Base-by-base conservation (phyloP, 2,888 invertebrate species). In the Agriopis aurantiaria region DNA sequence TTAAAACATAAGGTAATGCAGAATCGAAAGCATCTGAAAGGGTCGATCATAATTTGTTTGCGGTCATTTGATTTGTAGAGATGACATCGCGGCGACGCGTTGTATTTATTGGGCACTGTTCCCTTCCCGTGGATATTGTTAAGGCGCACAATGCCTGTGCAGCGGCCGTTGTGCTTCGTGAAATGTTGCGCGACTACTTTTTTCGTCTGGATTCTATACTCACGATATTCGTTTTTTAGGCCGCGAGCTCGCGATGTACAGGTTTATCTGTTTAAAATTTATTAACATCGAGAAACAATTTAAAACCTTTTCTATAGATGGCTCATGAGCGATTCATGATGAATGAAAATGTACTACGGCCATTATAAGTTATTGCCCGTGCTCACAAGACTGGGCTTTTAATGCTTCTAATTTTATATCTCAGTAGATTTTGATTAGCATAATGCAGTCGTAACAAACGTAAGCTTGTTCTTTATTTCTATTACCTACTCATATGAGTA, bases 131-230 rank as follows among this genome's bases (percentile, higher is more conserved):
- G 90, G 89, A 91, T 92, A 93, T 93, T 93, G 93, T 92, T 91
- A 90, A 87, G 89, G 90, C 90, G 86, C 93, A 93, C 93, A 94
- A 94, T 91, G 88, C 88, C 85, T 89, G 90, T 90, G 91, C 92
- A 91, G 85, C 91, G 89, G 93, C 93, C 93, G 92, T 89, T 91
- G 94, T 88, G 93, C 93, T 91, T 91, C 90, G 91, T 92, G 93
- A 93, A 93, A 94, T 94, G 94, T 94, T 93, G 94, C 91, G 85
- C 92, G 93, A 93, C 94, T 92, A 93, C 93, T 94, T 94, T 94
- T 94, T 93, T 93, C 94, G 93, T 94, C 94, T 93, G 94, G 93
- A 92, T 91, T 92, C 88, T 92, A 89, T 87, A 93, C 92, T 92
- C 91, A 90, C 89, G 88, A 89, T 92, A 89, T 88, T 93, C 87